A percentile compares a stretch with the other conserved stretches of the same genome.
Evolutionary conservation across 2,113 vertebrate species (phyloP).

Genomic region (Cariama cristata): DNA sequence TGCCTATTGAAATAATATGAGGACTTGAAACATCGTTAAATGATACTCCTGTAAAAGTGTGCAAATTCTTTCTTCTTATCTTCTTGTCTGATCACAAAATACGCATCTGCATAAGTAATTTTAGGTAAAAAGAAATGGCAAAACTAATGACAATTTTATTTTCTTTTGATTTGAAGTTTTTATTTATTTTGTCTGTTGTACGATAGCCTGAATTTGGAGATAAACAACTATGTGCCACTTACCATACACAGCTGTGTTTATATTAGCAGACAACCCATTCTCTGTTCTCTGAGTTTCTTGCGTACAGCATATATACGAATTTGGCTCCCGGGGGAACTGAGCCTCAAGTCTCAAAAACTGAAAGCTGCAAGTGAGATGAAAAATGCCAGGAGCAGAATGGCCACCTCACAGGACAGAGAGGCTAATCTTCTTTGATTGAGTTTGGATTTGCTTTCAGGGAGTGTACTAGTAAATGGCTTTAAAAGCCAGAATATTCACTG

Average conservation of each 20-base stretch:
- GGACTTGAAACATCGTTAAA: background rate
- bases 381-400: background rate
- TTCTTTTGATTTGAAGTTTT: background rate
- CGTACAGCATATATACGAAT: background rate
- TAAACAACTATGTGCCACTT: background rate
- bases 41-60: background rate
- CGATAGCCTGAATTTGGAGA: background rate
- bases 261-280: background rate
- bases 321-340: background rate
- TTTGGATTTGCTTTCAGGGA: slow-evolving; percentile 1
- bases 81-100: background rate
- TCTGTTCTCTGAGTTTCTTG: background rate
- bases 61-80: background rate
- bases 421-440: slow-evolving; percentile 9
- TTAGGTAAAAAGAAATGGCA: background rate
- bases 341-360: background rate
- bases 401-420: background rate
- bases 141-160: background rate
- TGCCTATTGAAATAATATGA: background rate
- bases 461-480: background rate
- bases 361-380: background rate
- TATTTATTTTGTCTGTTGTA: background rate
- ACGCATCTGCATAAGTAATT: background rate
- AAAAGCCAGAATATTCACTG: background rate
- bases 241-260: background rate